These are phyloP conservation scores for Oxyura jamaicensis DNA, from an alignment of 2,113 vertebrate genomes.

Conservation along the genomic window DNA sequence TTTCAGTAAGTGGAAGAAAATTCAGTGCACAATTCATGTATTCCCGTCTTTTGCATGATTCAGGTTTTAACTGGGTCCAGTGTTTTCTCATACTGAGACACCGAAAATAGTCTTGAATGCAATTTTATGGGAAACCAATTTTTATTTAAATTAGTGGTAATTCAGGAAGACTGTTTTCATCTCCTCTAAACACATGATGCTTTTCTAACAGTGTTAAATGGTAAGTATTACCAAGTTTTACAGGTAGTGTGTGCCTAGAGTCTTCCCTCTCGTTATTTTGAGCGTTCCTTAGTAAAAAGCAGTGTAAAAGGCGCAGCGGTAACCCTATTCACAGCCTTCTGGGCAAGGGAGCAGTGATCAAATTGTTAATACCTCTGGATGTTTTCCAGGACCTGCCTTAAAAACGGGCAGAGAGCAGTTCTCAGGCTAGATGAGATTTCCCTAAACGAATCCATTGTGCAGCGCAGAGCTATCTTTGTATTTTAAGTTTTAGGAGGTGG, in stretches of 20 bases:
- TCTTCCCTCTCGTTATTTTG: neutral
- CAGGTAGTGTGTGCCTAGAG: neutral
- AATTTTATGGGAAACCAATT: neutral
- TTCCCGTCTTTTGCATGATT: neutral
- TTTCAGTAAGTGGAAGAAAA: neutral
- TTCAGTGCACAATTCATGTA: fast-evolving
- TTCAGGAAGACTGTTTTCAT: neutral
- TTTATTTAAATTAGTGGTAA: neutral
- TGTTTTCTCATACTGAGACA: fast-evolving
- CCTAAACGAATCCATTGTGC: fast-evolving
- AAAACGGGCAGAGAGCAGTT: neutral
- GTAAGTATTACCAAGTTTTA: neutral
- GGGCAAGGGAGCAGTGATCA: neutral
- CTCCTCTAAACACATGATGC: neutral
- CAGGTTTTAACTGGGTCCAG: neutral
- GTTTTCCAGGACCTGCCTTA: neutral
- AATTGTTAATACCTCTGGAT: neutral
- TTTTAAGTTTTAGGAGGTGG: neutral
- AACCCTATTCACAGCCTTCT: neutral
- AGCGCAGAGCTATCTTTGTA: neutral
- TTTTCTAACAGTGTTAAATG: neutral
- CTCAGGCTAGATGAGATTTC: neutral
- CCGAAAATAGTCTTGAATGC: neutral
- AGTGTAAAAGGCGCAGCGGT: fast-evolving
- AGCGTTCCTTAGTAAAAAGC: neutral